These are phyloP conservation scores for Cyprinus carpio DNA, from an alignment of 2,113 vertebrate genomes.

Conservation along the genomic window DNA sequence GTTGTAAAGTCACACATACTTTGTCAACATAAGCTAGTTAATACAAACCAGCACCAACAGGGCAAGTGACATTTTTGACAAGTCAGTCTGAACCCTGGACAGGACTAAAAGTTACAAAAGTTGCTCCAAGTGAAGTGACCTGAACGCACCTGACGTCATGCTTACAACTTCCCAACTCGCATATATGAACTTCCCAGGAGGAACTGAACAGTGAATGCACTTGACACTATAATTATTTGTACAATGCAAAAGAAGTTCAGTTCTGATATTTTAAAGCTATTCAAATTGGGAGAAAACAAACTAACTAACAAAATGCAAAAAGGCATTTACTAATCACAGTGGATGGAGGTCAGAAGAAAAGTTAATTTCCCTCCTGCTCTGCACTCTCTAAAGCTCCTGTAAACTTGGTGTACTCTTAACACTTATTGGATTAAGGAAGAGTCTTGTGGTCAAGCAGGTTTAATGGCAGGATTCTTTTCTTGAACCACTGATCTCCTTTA, in stretches of 20 bases:
- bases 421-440: conserved; percentile 62
- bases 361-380: background rate
- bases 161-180: background rate
- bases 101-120: background rate
- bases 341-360: background rate
- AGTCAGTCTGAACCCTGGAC: too few relatives aligned
- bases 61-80: background rate
- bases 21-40: background rate
- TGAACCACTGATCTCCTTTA: conserved; percentile 59
- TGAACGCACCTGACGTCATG: background rate
- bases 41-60: background rate
- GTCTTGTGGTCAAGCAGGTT: conserved; percentile 51
- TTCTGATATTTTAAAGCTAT: background rate
- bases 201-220: background rate
- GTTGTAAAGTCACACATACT: background rate
- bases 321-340: background rate
- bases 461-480: conserved; percentile 55
- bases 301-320: background rate
- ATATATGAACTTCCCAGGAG: background rate
- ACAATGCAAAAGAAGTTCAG: background rate
- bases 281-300: background rate
- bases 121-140: too few relatives aligned
- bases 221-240: background rate
- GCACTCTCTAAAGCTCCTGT: background rate
- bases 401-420: conserved; percentile 35